Percentiles rank a stretch among this genome's conserved stretches.
phyloP scores from a whole-genome alignment of 2,888 invertebrate species.

The Ommatoiulus sabulosus region DNA sequence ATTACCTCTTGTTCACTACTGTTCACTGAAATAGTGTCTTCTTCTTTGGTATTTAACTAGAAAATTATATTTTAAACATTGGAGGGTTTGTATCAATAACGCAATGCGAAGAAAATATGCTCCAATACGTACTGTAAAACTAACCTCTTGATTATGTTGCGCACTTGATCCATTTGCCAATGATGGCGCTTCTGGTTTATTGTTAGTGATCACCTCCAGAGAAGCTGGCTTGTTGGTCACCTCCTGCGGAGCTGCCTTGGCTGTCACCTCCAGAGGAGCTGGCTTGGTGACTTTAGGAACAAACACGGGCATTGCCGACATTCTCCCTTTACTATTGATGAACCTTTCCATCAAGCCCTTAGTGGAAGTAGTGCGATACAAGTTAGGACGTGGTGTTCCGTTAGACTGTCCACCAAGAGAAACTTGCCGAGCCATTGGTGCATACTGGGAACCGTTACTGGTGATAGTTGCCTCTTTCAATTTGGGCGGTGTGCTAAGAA shows the following conservation, averaged over 20 bases:
- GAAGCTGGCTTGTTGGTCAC: too few relatives aligned
- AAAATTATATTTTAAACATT: slow-evolving; percentile 6
- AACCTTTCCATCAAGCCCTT: slow-evolving; percentile 89
- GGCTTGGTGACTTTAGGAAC: slow-evolving; percentile 50
- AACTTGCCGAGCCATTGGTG: not conserved
- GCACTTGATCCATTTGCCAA: not conserved
- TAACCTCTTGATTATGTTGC: slow-evolving; percentile 16
- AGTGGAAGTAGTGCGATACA: slow-evolving; percentile 64
- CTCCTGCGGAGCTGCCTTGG: not conserved
- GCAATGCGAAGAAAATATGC: too few relatives aligned
- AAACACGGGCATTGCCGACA: slow-evolving; percentile 65
- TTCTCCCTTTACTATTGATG: slow-evolving; percentile 81
- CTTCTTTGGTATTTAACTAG: not conserved
- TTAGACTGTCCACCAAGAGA: not conserved
- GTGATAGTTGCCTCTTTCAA: slow-evolving; percentile 5
- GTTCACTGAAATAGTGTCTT: not conserved
- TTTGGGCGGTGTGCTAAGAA: not conserved
- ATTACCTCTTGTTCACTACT: not conserved
- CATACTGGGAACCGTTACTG: not conserved
- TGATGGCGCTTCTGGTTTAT: not conserved
- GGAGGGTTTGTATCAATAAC: too few relatives aligned
- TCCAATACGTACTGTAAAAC: not conserved
- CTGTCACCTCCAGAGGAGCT: not conserved
- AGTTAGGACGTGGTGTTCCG: not conserved
- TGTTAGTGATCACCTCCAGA: too few relatives aligned